Base-by-base conservation (phyloP, 2,113 vertebrate genomes). In the Hydrochoerus hydrochaeris region DNA sequence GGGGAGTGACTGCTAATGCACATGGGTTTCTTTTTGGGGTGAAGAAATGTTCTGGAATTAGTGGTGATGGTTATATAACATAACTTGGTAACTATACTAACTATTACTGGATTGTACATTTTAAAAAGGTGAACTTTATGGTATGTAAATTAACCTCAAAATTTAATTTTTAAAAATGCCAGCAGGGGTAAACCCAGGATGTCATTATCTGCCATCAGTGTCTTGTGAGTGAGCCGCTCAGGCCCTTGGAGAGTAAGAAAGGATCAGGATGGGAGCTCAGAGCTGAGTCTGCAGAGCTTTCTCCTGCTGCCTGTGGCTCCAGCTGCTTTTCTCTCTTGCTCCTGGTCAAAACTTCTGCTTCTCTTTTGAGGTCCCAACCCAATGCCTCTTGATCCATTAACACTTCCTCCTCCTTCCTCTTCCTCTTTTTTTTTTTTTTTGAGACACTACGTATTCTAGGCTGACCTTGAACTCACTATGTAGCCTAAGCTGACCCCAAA, bases 91-190 rank as follows among this genome's bases (percentile, higher is more conserved):
- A 92, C 75, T 73, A 85, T 75, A 73, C 65, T 17, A 69, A 96
- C 82, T 84, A 41, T n/a, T 26, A 78, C 46, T 38, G 73, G 83
- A 73, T 52, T 49, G 30, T 85, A 65, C 78, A 88, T 17, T 83
- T 83, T 91, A 73, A 92, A 91, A 95, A 58, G 52, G 20, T 80
- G 28, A 71, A 84, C 84, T 93, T 89, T 71, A 93, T 93, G 84
- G 5, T 62, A 81, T 85, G 12, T 90, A 89, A 91, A 57, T 78
- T 73, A 60, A 80, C 35, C 44, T 87, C n/a, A 91, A 82, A 95
- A 85, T 63, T 60, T 91, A 88, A 83, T 86, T 96, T 49, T 41
- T 41, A 85, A 87, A 88, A 90, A 75, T 75, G 46, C 24, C n/a
- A 9, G 35, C 67, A 78, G 46, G 78, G 14, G 12, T 88, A 78